phyloP scores from a whole-genome alignment of 2,888 invertebrate genomes.

The Caenorhabditis sp. region DNA sequence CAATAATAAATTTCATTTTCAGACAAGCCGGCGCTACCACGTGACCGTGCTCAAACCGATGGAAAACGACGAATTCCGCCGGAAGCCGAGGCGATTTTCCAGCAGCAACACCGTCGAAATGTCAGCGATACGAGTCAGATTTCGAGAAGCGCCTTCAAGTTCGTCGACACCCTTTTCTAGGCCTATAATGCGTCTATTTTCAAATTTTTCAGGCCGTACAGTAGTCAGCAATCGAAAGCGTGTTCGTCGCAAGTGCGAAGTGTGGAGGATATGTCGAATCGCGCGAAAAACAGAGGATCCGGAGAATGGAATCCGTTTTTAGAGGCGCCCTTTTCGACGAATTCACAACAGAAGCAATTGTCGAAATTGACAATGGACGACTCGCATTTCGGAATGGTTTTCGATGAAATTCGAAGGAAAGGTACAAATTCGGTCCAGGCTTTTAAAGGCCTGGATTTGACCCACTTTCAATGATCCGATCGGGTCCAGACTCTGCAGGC shows the following conservation, averaged over 20 bases:
- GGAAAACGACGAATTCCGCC: constrained; percentile 16
- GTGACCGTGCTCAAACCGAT: constrained; percentile 35
- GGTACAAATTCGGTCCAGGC: too few species aligned
- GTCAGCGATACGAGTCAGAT: constrained; percentile 60
- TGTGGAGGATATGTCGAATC: constrained; percentile 44
- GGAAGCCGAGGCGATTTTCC: constrained; percentile 24
- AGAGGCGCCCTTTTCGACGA: constrained; percentile 62
- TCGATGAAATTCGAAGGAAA: constrained; percentile 52
- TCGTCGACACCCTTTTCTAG: constrained; percentile 13
- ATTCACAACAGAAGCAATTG: too few species aligned
- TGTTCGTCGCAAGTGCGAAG: constrained; percentile 26
- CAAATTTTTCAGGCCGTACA: constrained; percentile 61
- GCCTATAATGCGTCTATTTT: too few species aligned
- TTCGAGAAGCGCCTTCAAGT: constrained; percentile 68
- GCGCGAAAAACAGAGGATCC: not conserved
- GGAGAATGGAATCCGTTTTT: constrained; percentile 71
- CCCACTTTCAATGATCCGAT: too few species aligned
- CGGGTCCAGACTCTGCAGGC: too few species aligned
- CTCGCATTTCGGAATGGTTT: constrained; percentile 45
- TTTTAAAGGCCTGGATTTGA: too few species aligned
- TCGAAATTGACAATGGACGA: constrained; percentile 58
- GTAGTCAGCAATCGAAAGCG: constrained; percentile 41
- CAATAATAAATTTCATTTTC: too few species aligned
- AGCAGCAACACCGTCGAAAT: constrained; percentile 58
- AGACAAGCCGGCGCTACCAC: constrained; percentile 18